phyloP scores from a whole-genome alignment of 2,113 vertebrate species.

The Chamaetylas fuelleborni region DNA sequence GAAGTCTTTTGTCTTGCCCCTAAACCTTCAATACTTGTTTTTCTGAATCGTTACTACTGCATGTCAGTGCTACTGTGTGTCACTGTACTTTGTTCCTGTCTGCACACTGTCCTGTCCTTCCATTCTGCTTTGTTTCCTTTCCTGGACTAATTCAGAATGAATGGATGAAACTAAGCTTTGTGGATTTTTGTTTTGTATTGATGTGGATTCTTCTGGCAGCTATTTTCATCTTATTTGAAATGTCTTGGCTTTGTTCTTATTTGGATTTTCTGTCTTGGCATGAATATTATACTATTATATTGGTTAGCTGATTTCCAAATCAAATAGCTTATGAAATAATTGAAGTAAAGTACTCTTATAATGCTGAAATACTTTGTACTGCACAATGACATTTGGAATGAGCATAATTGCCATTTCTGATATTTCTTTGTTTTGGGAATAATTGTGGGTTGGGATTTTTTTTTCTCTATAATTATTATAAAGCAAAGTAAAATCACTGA shows the following conservation, averaged over 20 bases:
- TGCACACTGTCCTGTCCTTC: background rate
- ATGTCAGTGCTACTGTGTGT: background rate
- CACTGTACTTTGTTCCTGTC: background rate
- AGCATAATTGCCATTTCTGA: constrained; percentile 24
- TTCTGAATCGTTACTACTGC: background rate
- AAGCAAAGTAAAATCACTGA: background rate
- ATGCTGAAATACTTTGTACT: constrained; percentile 22
- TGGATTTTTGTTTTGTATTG: constrained; percentile 37
- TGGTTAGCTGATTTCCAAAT: constrained; percentile 56
- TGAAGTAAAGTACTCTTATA: constrained; percentile 42
- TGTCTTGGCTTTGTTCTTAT: constrained; percentile 54
- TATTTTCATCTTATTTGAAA: constrained; percentile 32
- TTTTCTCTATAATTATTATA: background rate
- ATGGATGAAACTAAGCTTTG: constrained; percentile 45
- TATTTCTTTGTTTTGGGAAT: constrained; percentile 26
- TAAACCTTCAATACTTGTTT: background rate
- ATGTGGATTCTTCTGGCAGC: constrained; percentile 56
- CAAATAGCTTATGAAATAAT: constrained; percentile 64
- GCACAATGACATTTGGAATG: constrained; percentile 26
- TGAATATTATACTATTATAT: constrained; percentile 20
- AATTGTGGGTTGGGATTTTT: background rate
- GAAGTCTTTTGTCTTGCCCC: background rate
- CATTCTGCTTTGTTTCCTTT: background rate
- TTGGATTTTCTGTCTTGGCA: constrained; percentile 59
- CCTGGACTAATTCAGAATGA: constrained; percentile 43